These are phyloP conservation scores for Theropithecus gelada DNA, from an alignment of 2,113 vertebrate genomes.

Conservation along the genomic window DNA sequence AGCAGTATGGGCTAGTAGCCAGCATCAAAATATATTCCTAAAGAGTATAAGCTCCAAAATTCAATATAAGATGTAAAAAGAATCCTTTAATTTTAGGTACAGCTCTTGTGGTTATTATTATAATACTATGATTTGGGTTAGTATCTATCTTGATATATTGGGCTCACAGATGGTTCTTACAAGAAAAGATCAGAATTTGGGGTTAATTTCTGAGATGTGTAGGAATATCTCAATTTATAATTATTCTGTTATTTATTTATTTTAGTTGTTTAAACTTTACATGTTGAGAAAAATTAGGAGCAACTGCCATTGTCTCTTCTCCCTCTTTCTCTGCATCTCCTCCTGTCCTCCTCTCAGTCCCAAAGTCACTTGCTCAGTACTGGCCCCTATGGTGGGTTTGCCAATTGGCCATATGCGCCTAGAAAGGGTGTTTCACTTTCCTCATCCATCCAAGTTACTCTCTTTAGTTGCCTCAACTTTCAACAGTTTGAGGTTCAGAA, in stretches of 20 bases:
- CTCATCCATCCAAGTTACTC: background rate
- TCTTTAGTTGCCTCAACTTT: background rate
- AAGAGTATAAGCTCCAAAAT: background rate
- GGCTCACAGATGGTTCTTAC: background rate
- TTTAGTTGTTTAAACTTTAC: background rate
- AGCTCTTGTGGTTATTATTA: background rate
- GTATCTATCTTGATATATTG: background rate
- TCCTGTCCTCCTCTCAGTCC: background rate
- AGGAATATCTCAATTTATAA: background rate
- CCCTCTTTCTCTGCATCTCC: no score
- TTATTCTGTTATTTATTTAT: background rate
- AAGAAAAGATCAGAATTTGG: slow-evolving; percentile 19
- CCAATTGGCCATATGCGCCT: background rate
- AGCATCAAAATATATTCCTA: background rate
- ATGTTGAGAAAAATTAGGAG: background rate
- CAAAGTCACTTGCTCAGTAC: background rate
- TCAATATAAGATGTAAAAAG: background rate
- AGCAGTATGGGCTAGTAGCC: background rate
- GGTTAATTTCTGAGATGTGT: background rate
- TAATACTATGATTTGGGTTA: background rate
- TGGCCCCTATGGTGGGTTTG: rapidly evolving
- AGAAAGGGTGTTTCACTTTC: background rate
- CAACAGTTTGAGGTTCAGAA: background rate
- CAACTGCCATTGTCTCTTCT: rapidly evolving
- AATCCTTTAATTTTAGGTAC: background rate